Evolutionary conservation across 1,140 invertebrate genomes (phyloP).

Genomic region (Ceratitis capitata): DNA sequence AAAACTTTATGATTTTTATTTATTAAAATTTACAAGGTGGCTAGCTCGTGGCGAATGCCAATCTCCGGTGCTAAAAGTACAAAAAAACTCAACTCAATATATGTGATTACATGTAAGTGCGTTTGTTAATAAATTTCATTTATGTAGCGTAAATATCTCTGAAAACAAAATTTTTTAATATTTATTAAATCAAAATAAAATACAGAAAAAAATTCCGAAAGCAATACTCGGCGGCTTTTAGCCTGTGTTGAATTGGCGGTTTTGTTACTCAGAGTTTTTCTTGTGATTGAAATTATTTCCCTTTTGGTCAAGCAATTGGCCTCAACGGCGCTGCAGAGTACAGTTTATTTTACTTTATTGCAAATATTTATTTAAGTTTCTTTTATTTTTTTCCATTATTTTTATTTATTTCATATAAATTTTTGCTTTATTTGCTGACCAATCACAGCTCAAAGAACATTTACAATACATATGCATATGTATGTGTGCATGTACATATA

Average conservation of each 20-base stretch:
- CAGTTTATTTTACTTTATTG: no score
- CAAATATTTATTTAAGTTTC: no score
- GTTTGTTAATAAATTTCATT: not conserved
- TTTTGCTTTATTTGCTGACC: not conserved
- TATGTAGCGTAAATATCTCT: not conserved
- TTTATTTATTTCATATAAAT: not conserved
- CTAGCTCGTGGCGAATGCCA: not conserved
- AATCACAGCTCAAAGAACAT: not conserved
- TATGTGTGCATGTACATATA: not conserved
- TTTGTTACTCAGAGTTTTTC: no score
- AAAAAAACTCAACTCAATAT: not conserved
- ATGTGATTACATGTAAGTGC: not conserved
- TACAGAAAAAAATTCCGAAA: slow-evolving; percentile 4
- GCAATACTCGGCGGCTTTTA: no score
- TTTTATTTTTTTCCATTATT: not conserved
- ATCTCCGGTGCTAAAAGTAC: not conserved
- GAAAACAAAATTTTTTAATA: not conserved
- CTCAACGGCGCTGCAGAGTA: no score
- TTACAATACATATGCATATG: not conserved
- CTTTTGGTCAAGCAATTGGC: no score
- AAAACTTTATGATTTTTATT: slow-evolving; percentile 25
- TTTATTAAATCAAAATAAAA: not conserved
- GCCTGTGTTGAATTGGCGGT: no score
- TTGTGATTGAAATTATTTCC: no score
- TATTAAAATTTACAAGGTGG: not conserved